Percentiles rank a stretch among this genome's conserved stretches.
Evolutionary conservation across 1,140 invertebrate genomes (phyloP).

Genomic region (Drosophila kohkoa): DNA sequence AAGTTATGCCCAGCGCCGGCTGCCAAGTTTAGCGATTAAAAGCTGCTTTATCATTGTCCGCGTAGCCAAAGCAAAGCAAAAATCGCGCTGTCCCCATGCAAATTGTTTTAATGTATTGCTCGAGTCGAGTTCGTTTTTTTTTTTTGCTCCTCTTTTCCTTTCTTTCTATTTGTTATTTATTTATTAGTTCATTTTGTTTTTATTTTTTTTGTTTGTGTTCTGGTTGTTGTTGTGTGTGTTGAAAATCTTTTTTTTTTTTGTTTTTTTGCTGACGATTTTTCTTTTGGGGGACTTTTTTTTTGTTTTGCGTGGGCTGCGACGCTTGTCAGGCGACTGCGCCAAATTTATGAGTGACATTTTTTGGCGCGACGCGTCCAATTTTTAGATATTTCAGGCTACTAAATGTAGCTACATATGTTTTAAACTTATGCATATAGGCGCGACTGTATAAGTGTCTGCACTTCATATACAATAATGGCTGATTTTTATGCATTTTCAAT

Average conservation of each 20-base stretch:
- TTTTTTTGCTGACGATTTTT: conserved; percentile 36
- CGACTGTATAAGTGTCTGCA: conserved; percentile 9
- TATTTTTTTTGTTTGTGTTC: conserved; percentile 35
- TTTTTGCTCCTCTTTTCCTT: conserved; percentile 44
- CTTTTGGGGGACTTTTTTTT: conserved; percentile 10
- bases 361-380: conserved; percentile 58
- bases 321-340: conserved; percentile 51
- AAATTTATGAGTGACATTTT: conserved; percentile 78
- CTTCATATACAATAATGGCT: not conserved
- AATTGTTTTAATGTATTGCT: conserved; percentile 70
- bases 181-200: conserved; percentile 28
- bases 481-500: conserved; percentile 77
- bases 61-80: conserved; percentile 34
- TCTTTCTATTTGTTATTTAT: conserved; percentile 40
- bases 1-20: conserved; percentile 45
- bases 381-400: conserved; percentile 39
- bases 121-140: conserved; percentile 10
- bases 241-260: conserved; percentile 25
- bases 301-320: conserved; percentile 50
- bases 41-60: conserved; percentile 80
- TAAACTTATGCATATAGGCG: not conserved
- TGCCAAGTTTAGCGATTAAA: conserved; percentile 84
- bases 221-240: conserved; percentile 27
- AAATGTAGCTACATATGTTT: conserved; percentile 26
- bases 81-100: conserved; percentile 46